Conservation (phyloP, 35 echinoderm and acorn worm species). For the Heliocidaris tuberculata region DNA sequence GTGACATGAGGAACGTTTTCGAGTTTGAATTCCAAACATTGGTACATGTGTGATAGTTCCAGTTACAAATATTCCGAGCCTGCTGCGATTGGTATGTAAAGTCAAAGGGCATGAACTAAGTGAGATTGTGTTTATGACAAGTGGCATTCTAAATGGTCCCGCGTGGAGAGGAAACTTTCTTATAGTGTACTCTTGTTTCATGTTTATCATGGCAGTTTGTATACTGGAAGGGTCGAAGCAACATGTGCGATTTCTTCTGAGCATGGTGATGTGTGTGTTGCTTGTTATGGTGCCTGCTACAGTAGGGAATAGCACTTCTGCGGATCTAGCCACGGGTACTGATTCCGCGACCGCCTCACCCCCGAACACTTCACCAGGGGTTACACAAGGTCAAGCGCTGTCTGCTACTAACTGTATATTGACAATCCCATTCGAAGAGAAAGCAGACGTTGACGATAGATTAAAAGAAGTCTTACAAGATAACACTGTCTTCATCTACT, state of each 20-base stretch:
- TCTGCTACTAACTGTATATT: slow-evolving; percentile 35
- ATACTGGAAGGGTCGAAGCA: neutral
- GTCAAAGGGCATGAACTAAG: neutral
- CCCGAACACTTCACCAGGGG: neutral
- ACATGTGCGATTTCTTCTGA: neutral
- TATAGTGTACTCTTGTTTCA: neutral
- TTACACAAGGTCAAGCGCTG: slow-evolving; percentile 32
- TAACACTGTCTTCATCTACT: slow-evolving; percentile 66
- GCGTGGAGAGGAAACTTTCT: neutral
- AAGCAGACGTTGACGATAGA: neutral
- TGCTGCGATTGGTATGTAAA: neutral
- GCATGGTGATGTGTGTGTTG: neutral
- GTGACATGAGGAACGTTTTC: neutral
- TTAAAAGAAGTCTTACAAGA: neutral
- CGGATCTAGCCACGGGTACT: neutral
- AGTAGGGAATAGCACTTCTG: neutral
- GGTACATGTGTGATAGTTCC: neutral
- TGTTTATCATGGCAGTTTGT: neutral
- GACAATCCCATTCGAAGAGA: neutral
- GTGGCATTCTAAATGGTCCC: neutral
- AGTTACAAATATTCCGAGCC: neutral
- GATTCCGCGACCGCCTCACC: neutral
- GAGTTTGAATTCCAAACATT: no score
- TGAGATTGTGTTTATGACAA: neutral
- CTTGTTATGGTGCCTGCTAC: neutral